Base-by-base conservation (phyloP, 2,797 vertebrate species). In the Avahi laniger region DNA sequence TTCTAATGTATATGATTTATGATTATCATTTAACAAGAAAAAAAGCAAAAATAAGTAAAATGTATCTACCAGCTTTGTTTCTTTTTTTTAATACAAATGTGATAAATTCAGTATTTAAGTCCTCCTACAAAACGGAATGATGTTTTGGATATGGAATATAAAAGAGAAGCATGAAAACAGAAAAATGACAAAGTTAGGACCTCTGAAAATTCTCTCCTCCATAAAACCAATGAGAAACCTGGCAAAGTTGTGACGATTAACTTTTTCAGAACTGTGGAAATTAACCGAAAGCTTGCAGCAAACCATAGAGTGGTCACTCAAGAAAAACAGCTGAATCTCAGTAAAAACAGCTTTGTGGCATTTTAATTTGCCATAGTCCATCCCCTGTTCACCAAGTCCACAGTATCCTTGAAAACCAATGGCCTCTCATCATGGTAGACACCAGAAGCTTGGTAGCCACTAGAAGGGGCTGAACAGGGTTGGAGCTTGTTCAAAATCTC, bases 91-190 rank as follows among this genome's bases (percentile, higher is more conserved):
- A 95, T 41, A 87, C 24, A 89, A 43, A 92, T 15, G 22, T 93
- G 70, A 54, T 38, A 87, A 94, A 72, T 18, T 97, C 84, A 96
- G 28, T 79, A 82, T 75, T 93, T 82, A 93, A 94, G 41, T 79
- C 72, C 26, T 75, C 52, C n/a, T 73, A 83, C 26, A 93, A 93
- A 93, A 76, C 24, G 43, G 38, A 88, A 79, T 50, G 7, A 88
- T 41, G 57, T 35, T 96, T 91, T 83, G 17, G 24, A 69, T 61
- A 11, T 28, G n/a, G 46, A 73, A 81, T 78, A 65, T 3, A 89
- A 78, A 75, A 52, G 35, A 84, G 5, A 81, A 24, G 35, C 1
- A 28, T 57, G 20, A 91, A 88, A 52, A 9, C 18, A 92, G n/a
- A 15, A 52, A 95, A 85, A 86, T 13, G 33, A 38, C 43, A 93